Conservation (phyloP, 2,113 vertebrate species). For the Hydrochoerus hydrochaeris region DNA sequence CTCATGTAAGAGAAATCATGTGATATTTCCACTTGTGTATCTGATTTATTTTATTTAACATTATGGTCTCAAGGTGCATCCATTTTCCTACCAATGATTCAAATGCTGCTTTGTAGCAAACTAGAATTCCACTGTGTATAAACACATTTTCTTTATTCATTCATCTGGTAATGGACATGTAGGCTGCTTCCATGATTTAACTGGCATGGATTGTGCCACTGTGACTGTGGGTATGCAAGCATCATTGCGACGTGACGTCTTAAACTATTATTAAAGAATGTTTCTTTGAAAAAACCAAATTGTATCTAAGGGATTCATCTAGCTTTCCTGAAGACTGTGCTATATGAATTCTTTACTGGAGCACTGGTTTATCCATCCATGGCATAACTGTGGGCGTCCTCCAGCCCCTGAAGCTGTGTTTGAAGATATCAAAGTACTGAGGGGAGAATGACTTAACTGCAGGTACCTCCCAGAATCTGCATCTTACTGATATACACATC, state of each 20-base stretch:
- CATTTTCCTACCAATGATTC: not conserved
- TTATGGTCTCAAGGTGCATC: not conserved
- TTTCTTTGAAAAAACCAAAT: not conserved
- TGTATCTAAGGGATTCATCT: not conserved
- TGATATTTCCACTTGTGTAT: not conserved
- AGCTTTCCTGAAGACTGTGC: not conserved
- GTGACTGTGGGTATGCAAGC: not conserved
- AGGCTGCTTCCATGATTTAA: no score
- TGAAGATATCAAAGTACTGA: no score
- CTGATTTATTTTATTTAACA: not conserved
- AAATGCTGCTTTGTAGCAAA: not conserved
- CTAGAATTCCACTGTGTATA: not conserved
- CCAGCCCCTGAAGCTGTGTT: not conserved
- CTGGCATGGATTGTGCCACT: no score
- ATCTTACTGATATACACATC: not conserved
- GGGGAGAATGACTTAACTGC: not conserved
- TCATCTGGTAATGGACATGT: not conserved
- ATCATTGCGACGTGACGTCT: not conserved
- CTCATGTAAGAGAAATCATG: not conserved
- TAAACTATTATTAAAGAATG: not conserved
- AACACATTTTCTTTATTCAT: not conserved
- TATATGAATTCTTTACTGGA: not conserved
- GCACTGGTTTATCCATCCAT: not conserved
- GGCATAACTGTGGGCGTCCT: not conserved
- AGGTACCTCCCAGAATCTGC: not conserved